phyloP scores from a whole-genome alignment of 92 coral and sea anemone species.

The Epizoanthus fatuus region DNA sequence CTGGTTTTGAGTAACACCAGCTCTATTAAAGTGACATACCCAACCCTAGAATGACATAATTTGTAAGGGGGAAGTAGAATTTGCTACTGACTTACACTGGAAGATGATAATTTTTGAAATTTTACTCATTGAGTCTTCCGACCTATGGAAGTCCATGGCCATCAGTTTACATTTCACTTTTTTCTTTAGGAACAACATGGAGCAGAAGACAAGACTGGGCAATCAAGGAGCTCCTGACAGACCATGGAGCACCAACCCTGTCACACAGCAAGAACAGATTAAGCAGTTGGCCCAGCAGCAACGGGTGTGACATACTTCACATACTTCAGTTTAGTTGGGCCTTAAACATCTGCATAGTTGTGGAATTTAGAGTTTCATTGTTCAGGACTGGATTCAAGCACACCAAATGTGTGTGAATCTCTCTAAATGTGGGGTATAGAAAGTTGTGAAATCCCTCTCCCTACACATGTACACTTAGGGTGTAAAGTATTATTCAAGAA shows the following conservation, averaged over 20 bases:
- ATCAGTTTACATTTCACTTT: not conserved
- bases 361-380: not conserved
- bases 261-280: conserved; percentile 78
- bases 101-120: too few species aligned
- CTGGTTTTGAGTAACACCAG: too few species aligned
- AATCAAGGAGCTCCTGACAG: conserved; percentile 39
- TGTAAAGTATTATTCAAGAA: not conserved
- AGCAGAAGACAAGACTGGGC: not conserved
- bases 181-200: not conserved
- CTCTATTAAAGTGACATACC: too few species aligned
- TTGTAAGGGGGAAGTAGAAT: too few species aligned
- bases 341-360: too few species aligned
- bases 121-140: too few species aligned
- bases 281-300: conserved; percentile 86
- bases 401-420: too few species aligned
- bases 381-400: not conserved
- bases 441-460: too few species aligned
- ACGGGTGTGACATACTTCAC: conserved; percentile 55
- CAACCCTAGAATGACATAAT: too few species aligned
- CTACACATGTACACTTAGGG: not conserved
- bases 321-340: too few species aligned
- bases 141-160: not conserved
- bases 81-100: too few species aligned
- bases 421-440: too few species aligned
- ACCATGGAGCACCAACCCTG: conserved; percentile 86